Base-by-base conservation (phyloP, 1,140 invertebrate genomes). In the Zaprionus lachaisei region DNA sequence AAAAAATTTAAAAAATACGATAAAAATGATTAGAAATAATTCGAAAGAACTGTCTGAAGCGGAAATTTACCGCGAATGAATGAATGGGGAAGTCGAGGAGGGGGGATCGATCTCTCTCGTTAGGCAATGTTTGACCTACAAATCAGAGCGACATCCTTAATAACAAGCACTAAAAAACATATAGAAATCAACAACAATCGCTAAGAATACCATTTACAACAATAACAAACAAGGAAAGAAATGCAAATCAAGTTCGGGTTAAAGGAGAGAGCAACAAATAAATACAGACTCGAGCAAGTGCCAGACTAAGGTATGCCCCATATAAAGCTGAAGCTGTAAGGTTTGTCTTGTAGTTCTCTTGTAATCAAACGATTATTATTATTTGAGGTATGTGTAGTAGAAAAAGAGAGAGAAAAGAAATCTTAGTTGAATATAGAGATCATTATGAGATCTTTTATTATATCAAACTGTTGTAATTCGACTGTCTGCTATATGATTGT, bases 181-280 rank as follows among this genome's bases (percentile, higher is more conserved):
- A 11, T 28, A 26, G 5, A 37, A 38, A 66, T 26, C 2, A 34
- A 72, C 11, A 41, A 54, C 15, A 44, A 58, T 44, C 24, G 20
- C 11, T 44, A 3, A 22, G 9, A 9, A 55, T 12, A 75, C 56
- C 26, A 63, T 34, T 68, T 60, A 55, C 51, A 68, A 80, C 34
- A 83, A 80, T 71, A 83, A 77, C 62, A 80, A 37, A 79, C 41
- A 7, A 24, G 67, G 31, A 76, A 77, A 65, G 72, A 84, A 62
- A 84, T 84, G 81, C 81, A 84, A 84, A 84, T 84, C 74, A 84
- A 66, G 65, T 55, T 74, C 22, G 58, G 38, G 22, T 58, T 28
- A 44, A 47, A 62, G 65, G 67, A 75, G 79, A 85, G 84, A 84
- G 75, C 82, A 72, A 11, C 63, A 79, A 67, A 67, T 51, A 77